Conservation (phyloP, 2,113 vertebrate species). For the Mobula birostris region DNA sequence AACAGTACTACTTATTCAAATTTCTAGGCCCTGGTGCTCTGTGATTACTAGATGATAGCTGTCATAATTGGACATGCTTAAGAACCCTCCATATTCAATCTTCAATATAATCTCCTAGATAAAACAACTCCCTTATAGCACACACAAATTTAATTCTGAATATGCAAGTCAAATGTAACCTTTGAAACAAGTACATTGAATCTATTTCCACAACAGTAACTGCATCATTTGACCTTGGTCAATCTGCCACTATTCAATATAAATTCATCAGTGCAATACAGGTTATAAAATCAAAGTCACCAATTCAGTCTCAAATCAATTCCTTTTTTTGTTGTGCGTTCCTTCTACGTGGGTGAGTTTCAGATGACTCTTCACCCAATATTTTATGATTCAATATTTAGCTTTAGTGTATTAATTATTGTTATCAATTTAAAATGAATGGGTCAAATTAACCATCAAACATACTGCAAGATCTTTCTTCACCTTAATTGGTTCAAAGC, state of each 20-base stretch:
- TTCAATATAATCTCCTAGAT: neutral
- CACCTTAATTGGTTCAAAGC: no score
- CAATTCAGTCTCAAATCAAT: neutral
- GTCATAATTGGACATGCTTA: neutral
- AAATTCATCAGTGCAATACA: neutral
- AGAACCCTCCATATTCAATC: neutral
- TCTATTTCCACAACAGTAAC: slow-evolving; percentile 1
- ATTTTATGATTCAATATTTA: neutral
- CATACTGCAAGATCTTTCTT: no score
- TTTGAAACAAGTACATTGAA: neutral
- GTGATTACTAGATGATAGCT: neutral
- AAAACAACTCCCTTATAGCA: neutral
- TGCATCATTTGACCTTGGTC: slow-evolving; percentile 1
- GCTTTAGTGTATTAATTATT: neutral
- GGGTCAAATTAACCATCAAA: neutral
- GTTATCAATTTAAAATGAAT: neutral
- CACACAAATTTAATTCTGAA: neutral
- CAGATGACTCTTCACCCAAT: neutral
- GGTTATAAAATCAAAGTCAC: slow-evolving; percentile 22
- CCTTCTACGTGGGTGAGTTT: no score
- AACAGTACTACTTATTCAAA: no score
- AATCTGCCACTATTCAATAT: neutral
- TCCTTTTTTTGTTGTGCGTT: no score
- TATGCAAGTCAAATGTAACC: neutral
- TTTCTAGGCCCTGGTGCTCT: no score